Percentiles rank a stretch among this genome's conserved stretches.
Conservation (phyloP, 1,140 invertebrate genomes). For the Aplysia californica region DNA sequence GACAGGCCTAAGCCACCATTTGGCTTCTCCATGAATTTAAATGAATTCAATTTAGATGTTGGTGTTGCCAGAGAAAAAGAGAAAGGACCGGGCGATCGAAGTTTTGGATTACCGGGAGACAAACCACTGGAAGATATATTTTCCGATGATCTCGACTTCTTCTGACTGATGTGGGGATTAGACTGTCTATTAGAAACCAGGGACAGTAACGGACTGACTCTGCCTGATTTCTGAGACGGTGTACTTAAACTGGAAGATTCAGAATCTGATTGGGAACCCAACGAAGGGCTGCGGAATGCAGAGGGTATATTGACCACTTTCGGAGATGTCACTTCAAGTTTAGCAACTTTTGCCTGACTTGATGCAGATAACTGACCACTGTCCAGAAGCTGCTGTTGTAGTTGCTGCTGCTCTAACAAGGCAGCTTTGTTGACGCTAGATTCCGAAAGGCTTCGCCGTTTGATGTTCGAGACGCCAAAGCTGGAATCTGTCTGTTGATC, state of each 20-base stretch:
- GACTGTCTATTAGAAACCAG: constrained; percentile 22
- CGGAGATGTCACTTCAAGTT: constrained; percentile 56
- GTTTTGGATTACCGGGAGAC: constrained; percentile 23
- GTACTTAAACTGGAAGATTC: constrained; percentile 20
- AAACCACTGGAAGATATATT: constrained; percentile 41
- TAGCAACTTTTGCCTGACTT: constrained; percentile 53
- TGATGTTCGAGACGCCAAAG: constrained; percentile 37
- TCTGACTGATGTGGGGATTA: constrained; percentile 27
- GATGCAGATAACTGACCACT: constrained; percentile 15
- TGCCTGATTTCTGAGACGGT: constrained; percentile 6
- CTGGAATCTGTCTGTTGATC: background rate
- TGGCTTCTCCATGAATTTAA: constrained; percentile 52
- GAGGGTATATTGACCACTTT: constrained; percentile 35
- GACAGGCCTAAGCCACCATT: background rate
- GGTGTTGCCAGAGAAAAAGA: constrained; percentile 59
- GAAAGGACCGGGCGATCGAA: constrained; percentile 46
- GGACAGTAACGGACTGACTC: constrained; percentile 25
- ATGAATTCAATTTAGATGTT: constrained; percentile 53
- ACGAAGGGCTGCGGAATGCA: constrained; percentile 22
- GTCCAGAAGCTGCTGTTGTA: background rate
- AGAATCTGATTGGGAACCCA: constrained; percentile 25
- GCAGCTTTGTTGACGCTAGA: constrained; percentile 43
- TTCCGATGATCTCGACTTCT: constrained; percentile 52
- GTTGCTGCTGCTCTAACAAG: constrained; percentile 31
- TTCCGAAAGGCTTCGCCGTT: constrained; percentile 52